Base-by-base conservation (phyloP, 2,888 invertebrate species). In the Macaria notata region DNA sequence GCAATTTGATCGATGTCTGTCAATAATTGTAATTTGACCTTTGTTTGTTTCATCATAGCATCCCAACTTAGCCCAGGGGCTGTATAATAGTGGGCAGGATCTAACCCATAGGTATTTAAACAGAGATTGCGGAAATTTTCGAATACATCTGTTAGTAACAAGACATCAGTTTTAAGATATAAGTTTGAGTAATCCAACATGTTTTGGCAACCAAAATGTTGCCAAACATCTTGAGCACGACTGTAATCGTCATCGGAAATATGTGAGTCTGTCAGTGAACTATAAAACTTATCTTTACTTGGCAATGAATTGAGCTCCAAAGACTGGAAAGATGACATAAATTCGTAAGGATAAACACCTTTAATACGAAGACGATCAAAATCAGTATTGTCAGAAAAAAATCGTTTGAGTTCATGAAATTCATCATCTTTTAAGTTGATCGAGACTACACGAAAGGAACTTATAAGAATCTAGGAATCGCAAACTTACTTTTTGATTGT, bases 121-220 rank as follows among this genome's bases (percentile, higher is more conserved):
- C 65, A 66, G 7, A 67, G 42, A 19, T 61, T 9, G 38, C 64
- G 54, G 49, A 65, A 63, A 38, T 65, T 65, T 63, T 65, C 62
- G 29, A 66, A 68, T 6, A 66, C 48, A 45, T 64, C 63, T 2
- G 58, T 52, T 29, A 65, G 46, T 30, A 64, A 48, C 45, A 65
- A 59, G 30, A 64, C n/a, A n/a, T n/a, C n/a, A n/a, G n/a, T n/a
- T n/a, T n/a, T n/a, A n/a, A n/a, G n/a, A n/a, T n/a, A n/a, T 6
- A 68, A 36, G 41, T 62, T 51, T 6, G 59, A 56, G 38, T 68
- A 68, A 44, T 68, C 63, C 33, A 46, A 43, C 54, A 68, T 54
- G 31, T 44, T 39, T 65, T 56, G 81, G 60, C 19, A 76, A 63
- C 59, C 76, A 64, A 68, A 81, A 31, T 54, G 48, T 48, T 54